These are phyloP conservation scores for Andrena minutula DNA, from an alignment of 2,888 invertebrate genomes.

Conservation along the genomic window DNA sequence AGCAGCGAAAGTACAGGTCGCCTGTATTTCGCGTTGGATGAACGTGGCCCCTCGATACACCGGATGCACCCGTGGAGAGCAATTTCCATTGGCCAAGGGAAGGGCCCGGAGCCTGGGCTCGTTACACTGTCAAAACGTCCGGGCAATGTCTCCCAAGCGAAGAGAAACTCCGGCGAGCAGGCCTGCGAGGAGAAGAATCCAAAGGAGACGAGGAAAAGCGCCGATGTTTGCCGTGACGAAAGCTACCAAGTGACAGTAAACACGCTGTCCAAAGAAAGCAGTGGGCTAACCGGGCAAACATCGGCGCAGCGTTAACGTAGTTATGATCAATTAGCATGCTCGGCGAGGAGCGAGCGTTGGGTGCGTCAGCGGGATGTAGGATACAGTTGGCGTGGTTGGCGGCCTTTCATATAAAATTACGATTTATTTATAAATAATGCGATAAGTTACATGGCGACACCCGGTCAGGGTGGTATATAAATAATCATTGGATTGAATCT, in stretches of 20 bases:
- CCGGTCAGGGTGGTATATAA: conserved; percentile 66
- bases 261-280: neutral
- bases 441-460: conserved; percentile 74
- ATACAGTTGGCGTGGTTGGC: neutral
- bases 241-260: neutral
- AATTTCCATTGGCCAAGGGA: conserved; percentile 68
- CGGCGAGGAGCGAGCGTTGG: too few species aligned
- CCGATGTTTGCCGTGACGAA: neutral
- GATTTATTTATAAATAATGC: conserved; percentile 77
- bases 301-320: conserved; percentile 18
- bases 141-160: neutral
- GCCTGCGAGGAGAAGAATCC: neutral
- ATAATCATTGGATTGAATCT: conserved; percentile 73
- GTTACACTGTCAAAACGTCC: conserved; percentile 56
- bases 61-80: conserved; percentile 80
- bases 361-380: neutral
- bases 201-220: neutral
- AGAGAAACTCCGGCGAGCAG: conserved; percentile 32
- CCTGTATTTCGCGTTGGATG: conserved; percentile 53
- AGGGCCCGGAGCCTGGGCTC: conserved; percentile 25
- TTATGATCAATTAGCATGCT: conserved; percentile 29
- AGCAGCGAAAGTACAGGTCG: conserved; percentile 81
- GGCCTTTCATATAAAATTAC: conserved; percentile 71
- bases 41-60: conserved; percentile 73
- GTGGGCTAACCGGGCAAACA: neutral